Percentiles rank a stretch among this genome's conserved stretches.
These are phyloP conservation scores for Ceratothoa steindachneri DNA, from an alignment of 2,888 invertebrate genomes.

Conservation along the genomic window DNA sequence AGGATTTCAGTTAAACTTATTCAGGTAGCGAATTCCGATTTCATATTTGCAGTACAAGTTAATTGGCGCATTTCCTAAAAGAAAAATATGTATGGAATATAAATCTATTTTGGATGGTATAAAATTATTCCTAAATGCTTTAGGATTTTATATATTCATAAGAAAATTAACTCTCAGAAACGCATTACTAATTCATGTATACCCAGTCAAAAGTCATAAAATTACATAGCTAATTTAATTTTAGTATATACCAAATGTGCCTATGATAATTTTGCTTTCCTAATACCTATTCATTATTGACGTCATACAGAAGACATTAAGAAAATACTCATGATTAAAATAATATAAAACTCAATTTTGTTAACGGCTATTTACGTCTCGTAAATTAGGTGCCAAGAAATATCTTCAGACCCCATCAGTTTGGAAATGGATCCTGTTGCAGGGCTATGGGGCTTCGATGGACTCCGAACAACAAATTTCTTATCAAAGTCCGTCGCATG, in stretches of 20 bases:
- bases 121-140: no score
- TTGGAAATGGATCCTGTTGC: not conserved
- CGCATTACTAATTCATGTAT: no score
- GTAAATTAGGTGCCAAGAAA: not conserved
- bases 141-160: not conserved
- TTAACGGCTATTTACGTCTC: not conserved
- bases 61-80: no score
- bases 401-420: not conserved
- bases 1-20: no score
- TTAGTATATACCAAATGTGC: not conserved
- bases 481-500: not conserved
- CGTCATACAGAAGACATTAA: not conserved
- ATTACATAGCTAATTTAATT: not conserved
- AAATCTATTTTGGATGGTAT: no score
- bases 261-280: not conserved
- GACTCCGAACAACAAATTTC: not conserved
- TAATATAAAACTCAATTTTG: not conserved
- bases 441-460: not conserved
- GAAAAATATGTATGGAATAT: no score
- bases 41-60: no score
- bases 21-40: no score
- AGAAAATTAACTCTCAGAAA: not conserved
- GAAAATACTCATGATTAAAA: not conserved
- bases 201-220: not conserved
- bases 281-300: not conserved